Evolutionary conservation across 2,888 invertebrate genomes (phyloP), one percentile per base, ranked within the genome.

Genomic region (Taenaris catops): DNA sequence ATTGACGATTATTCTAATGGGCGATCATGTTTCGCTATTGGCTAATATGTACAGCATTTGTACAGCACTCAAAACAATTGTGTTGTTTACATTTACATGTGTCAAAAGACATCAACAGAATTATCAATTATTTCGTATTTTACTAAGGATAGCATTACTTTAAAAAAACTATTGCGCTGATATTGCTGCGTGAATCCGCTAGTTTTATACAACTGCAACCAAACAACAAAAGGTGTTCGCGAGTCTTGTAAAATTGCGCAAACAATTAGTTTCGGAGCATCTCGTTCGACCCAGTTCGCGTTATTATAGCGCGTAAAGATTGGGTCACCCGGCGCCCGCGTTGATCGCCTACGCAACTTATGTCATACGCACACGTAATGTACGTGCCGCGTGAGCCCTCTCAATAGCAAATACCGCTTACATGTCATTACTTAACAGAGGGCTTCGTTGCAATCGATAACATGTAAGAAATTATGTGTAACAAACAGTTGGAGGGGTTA

Each of bases 251-350:
- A 34, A 36, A 50, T 75, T 70, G 56, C 63, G 69, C 59, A 73
- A 78, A 63, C 54, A 54, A 63, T 70, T 64, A 63, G 66, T 72
- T 78, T 70, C 55, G 67, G 71, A 62, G 63, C 73, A 74, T 78
- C 76, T 73, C 62, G 58, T 55, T 65, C 69, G 78, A 71, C 78
- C 80, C 63, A 75, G 76, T 74, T 80, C 55, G 24, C 32, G 43
- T 69, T 73, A 72, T 73, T 62, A 71, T 71, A 76, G 55, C 51
- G 52, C 53, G 48, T 41, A 36, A 24, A 55, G 73, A 74, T 80
- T 76, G 73, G 80, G 80, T 79, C 81, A 80, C 21, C 53, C 56
- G 54, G 48, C 55, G 57, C 49, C 51, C 34, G 53, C 54, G 27
- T 2, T 18, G 51, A 52, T 53, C 62, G 63, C 64, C 64, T 68